A percentile compares a stretch with the other conserved stretches of the same genome.
Conservation (phyloP, 2,888 invertebrate species). For the Chrysina gloriosa region DNA sequence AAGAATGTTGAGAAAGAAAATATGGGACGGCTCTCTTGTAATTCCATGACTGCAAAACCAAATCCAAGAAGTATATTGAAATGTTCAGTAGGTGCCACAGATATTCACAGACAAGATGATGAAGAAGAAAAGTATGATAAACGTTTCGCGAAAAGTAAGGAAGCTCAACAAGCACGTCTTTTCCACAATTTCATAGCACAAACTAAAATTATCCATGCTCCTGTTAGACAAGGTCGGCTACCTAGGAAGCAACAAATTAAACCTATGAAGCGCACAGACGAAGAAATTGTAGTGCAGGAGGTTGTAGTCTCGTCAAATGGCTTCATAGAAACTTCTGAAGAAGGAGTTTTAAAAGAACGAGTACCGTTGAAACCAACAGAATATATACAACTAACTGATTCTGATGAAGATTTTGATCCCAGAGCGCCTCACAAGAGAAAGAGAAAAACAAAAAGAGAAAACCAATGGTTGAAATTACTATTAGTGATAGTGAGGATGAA, state of each 20-base stretch:
- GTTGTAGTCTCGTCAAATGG: constrained; percentile 61
- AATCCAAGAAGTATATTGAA: constrained; percentile 61
- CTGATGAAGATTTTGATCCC: constrained; percentile 59
- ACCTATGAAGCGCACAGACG: constrained; percentile 60
- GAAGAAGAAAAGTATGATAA: constrained; percentile 50
- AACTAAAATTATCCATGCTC: constrained; percentile 61
- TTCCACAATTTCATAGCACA: constrained; percentile 60
- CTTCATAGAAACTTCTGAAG: constrained; percentile 55
- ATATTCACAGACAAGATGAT: constrained; percentile 44
- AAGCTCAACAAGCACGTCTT: constrained; percentile 57
- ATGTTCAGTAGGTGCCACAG: constrained; percentile 49
- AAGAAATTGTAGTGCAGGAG: constrained; percentile 63
- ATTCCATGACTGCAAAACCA: constrained; percentile 47
- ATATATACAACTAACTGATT: constrained; percentile 59
- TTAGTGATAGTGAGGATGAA: constrained; percentile 53
- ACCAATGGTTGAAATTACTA: constrained; percentile 49
- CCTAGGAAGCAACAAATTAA: constrained; percentile 64
- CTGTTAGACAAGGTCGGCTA: constrained; percentile 58
- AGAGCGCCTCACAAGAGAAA: constrained; percentile 46
- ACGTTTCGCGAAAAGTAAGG: constrained; percentile 57
- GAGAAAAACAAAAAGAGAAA: constrained; percentile 45
- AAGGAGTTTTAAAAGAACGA: constrained; percentile 49
- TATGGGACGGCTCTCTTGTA: constrained; percentile 50
- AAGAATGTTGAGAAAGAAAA: constrained; percentile 61
- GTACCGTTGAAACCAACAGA: constrained; percentile 52